Evolutionary conservation across 2,797 vertebrate genomes (phyloP).

Genomic region (Hoplostethus atlanticus): DNA sequence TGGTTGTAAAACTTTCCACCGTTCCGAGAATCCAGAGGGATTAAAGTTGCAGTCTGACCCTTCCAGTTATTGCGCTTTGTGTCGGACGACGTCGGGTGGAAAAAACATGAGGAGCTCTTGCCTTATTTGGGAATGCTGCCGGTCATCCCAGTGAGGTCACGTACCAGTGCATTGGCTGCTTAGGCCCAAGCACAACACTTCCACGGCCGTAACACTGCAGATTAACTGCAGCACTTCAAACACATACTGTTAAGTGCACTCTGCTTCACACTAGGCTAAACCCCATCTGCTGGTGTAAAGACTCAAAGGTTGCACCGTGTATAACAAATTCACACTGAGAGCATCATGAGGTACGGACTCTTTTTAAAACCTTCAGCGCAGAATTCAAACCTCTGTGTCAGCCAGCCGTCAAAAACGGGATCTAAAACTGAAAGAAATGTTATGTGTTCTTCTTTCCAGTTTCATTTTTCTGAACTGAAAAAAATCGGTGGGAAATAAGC

Average conservation of each 20-base stretch:
- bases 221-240: slow-evolving; percentile 55
- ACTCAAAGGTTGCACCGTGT: slow-evolving; percentile 25
- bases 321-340: slow-evolving; percentile 28
- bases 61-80: slow-evolving; percentile 63
- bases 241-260: slow-evolving; percentile 59
- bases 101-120: slow-evolving; percentile 51
- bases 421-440: slow-evolving; percentile 30
- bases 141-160: slow-evolving; percentile 75
- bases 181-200: slow-evolving; percentile 68
- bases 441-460: slow-evolving; percentile 24
- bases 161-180: slow-evolving; percentile 67
- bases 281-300: slow-evolving; percentile 54
- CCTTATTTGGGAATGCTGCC: slow-evolving; percentile 80
- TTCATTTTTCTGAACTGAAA: slow-evolving; percentile 36
- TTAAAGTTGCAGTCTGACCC: slow-evolving; percentile 72
- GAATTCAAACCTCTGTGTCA: slow-evolving; percentile 28
- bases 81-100: slow-evolving; percentile 66
- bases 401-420: slow-evolving; percentile 21
- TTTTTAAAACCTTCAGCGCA: too few relatives aligned
- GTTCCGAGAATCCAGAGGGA: slow-evolving; percentile 73
- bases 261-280: slow-evolving; percentile 52
- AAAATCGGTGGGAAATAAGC: slow-evolving; percentile 34
- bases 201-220: slow-evolving; percentile 56
- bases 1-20: slow-evolving; percentile 76
- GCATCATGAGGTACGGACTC: background rate